These are phyloP conservation scores for Formicarius rufipectus DNA, from an alignment of 2,113 vertebrate species.

Conservation along the genomic window DNA sequence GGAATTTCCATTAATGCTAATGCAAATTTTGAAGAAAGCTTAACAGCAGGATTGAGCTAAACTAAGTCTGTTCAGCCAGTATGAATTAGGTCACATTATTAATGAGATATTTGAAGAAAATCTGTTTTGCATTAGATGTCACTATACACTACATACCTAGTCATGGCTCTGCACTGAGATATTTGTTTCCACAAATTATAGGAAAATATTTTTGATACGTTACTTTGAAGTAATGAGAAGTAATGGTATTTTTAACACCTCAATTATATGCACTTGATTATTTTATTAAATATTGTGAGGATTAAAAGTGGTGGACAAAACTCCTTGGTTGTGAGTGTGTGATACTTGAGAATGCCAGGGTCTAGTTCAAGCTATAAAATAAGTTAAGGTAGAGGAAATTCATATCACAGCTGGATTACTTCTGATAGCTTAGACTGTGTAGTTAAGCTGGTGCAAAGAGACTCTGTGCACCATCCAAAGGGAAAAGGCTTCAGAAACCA, in stretches of 20 bases:
- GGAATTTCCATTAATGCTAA: neutral
- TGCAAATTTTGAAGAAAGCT: constrained; percentile 1
- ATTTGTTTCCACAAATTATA: neutral
- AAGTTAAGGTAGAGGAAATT: neutral
- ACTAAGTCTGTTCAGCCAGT: neutral
- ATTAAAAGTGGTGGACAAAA: neutral
- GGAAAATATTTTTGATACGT: neutral
- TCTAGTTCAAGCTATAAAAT: neutral
- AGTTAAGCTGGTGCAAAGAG: neutral
- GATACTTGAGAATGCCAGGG: neutral
- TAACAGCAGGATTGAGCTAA: neutral
- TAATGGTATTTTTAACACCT: neutral
- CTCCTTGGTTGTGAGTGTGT: neutral
- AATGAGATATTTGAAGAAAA: constrained; percentile 41
- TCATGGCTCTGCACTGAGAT: neutral
- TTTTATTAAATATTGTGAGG: neutral
- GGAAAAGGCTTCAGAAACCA: neutral
- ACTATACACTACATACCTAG: neutral
- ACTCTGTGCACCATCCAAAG: neutral
- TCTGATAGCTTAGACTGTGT: fast-evolving
- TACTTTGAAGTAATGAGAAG: neutral
- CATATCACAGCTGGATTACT: neutral
- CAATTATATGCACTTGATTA: neutral
- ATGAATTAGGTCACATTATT: constrained; percentile 41
- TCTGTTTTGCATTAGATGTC: constrained; percentile 8